These are phyloP conservation scores for Dendrolimus houi DNA, from an alignment of 2,888 invertebrate genomes.

Conservation along the genomic window DNA sequence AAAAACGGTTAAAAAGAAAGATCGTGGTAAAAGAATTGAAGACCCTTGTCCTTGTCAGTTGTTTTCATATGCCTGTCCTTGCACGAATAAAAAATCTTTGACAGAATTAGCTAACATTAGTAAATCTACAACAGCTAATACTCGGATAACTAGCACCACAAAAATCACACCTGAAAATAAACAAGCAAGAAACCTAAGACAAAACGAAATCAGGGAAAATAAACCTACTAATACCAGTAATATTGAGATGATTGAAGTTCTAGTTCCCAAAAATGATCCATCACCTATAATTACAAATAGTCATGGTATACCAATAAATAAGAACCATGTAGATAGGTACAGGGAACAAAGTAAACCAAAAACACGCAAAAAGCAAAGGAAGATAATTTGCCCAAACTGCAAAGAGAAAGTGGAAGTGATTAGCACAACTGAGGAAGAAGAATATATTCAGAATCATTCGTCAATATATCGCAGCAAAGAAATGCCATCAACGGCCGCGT, in stretches of 20 bases:
- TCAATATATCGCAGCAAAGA: conserved; percentile 24
- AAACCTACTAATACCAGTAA: conserved; percentile 31
- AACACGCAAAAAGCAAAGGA: conserved; percentile 26
- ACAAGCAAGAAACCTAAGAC: conserved; percentile 10
- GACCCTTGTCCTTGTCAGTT: conserved; percentile 57
- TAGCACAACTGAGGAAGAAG: conserved; percentile 44
- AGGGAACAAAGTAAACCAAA: conserved; percentile 19
- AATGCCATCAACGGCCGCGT: conserved; percentile 21
- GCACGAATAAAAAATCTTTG: conserved; percentile 37
- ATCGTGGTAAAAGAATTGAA: conserved; percentile 33
- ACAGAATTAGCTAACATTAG: conserved; percentile 32
- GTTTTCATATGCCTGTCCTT: conserved; percentile 55
- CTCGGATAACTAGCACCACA: conserved; percentile 33
- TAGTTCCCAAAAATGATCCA: conserved; percentile 18
- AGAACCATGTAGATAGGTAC: background rate
- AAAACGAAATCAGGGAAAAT: conserved; percentile 21
- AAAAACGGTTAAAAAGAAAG: conserved; percentile 37
- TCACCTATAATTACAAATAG: conserved; percentile 11
- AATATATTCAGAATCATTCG: conserved; percentile 24
- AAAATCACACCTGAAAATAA: conserved; percentile 17
- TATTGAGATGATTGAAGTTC: conserved; percentile 17
- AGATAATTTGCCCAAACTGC: conserved; percentile 51
- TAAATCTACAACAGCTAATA: conserved; percentile 24
- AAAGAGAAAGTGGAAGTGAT: conserved; percentile 44
- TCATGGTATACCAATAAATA: conserved; percentile 14